Conservation (phyloP, 1,140 invertebrate genomes). For the Sinella curviseta region DNA sequence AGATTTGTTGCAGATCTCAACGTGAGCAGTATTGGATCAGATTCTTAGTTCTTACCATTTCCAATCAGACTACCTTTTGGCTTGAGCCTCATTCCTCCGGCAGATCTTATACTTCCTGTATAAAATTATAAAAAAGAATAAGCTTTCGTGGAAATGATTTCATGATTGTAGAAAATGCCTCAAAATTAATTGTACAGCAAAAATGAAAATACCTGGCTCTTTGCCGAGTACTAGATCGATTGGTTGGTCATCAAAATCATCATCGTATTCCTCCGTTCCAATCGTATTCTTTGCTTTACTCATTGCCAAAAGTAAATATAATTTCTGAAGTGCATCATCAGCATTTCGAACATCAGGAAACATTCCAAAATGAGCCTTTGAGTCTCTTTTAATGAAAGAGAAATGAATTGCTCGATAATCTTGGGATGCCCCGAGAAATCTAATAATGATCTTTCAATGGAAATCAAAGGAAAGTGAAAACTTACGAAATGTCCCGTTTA, state of each 20-base stretch:
- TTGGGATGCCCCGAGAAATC: neutral
- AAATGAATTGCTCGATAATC: neutral
- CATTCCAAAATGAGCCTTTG: neutral
- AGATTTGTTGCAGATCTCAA: no score
- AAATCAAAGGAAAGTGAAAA: no score
- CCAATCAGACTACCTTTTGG: no score
- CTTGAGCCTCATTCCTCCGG: no score
- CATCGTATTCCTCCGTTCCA: neutral
- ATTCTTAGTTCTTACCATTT: no score
- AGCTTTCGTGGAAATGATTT: neutral
- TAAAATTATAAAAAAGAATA: neutral
- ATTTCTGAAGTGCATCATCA: neutral
- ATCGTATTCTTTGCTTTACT: neutral
- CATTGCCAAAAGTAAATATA: neutral
- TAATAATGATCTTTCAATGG: neutral
- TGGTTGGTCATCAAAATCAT: neutral
- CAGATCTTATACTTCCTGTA: neutral
- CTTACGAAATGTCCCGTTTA: neutral
- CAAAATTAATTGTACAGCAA: neutral
- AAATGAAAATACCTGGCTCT: slow-evolving; percentile 17
- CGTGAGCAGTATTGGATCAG: no score
- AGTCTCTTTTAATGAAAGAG: neutral
- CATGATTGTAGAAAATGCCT: neutral
- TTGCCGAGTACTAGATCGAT: neutral
- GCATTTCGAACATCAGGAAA: neutral